A percentile compares a stretch with the other conserved stretches of the same genome.
Evolutionary conservation across 2,888 invertebrate species (phyloP).

Genomic region (Melipona beecheii): DNA sequence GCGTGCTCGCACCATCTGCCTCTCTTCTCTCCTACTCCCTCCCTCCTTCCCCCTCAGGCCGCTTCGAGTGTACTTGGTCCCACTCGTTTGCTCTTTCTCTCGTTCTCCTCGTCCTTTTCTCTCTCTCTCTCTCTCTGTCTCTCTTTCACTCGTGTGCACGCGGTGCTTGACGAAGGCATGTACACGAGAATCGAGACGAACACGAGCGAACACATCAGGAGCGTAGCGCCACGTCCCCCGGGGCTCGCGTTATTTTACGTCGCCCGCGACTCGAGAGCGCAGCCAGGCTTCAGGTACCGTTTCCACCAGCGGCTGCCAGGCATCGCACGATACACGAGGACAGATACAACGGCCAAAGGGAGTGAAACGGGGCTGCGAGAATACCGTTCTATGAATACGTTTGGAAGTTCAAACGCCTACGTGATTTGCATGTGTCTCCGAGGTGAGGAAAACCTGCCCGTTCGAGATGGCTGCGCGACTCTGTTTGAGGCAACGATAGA

Average conservation of each 20-base stretch:
- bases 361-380: conserved; percentile 40
- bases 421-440: conserved; percentile 74
- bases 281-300: neutral
- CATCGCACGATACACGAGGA: conserved; percentile 62
- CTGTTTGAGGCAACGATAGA: neutral
- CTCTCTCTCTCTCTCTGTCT: neutral
- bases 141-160: neutral
- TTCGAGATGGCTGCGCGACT: neutral
- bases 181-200: conserved; percentile 52
- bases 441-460: conserved; percentile 28
- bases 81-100: neutral
- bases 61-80: too few relatives aligned
- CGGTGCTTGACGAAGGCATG: conserved; percentile 21
- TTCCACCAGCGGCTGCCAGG: conserved; percentile 29
- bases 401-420: conserved; percentile 75
- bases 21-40: neutral
- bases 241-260: conserved; percentile 74
- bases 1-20: conserved; percentile 51
- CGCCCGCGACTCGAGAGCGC: conserved; percentile 66
- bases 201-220: conserved; percentile 42
- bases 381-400: conserved; percentile 75
- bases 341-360: conserved; percentile 52
- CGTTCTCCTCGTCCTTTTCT: conserved; percentile 6
- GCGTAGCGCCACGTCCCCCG: conserved; percentile 57
- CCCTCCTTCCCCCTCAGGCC: neutral